Evolutionary conservation across 2,888 invertebrate species (phyloP), one percentile per base, ranked within the genome.

Genomic region (Poecilus cupreus): DNA sequence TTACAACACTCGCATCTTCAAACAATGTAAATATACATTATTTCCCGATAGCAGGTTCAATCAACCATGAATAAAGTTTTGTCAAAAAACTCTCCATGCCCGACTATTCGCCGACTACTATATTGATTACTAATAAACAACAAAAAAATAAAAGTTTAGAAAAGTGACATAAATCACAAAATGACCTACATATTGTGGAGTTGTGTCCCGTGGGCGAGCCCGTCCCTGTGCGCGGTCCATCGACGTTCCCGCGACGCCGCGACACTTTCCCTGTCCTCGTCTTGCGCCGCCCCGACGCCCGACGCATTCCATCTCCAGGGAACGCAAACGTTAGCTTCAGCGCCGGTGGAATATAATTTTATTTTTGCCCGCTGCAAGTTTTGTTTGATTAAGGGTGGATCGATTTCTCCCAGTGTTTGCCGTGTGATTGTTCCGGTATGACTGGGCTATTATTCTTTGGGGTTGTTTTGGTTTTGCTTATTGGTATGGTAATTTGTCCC

Each of bases 141-240:
- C 26, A n/a, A 24, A 60, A 22, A 10, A 60, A 60, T 6, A 60
- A 57, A 24, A 24, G 13, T 22, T 24, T n/a, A 24, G 24, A n/a
- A 57, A 60, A 11, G 13, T 24, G 13, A 26, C 60, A 60, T 60
- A 60, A 60, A 60, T 60, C 60, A 26, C 60, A 26, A 60, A 32
- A 60, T 60, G 60, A 60, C 60, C 60, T 60, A 60, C 60, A 60
- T 60, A 60, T 60, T 2, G 60, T 60, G n/a, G 24, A 60, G 60
- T 60, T 60, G 60, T 60, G n/a, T 60, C 60, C 60, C 60, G 0
- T 11, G 60, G 26, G 60, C 60, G n/a, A 24, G 60, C 26, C 26
- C 60, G 13, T 60, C 24, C 13, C 60, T 60, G 60, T 26, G 13
- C 10, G n/a, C 11, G 20, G 54, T 60, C 26, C 60, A 60, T 60